Evolutionary conservation across 2,888 invertebrate species (phyloP).

Genomic region (Acleris literana): DNA sequence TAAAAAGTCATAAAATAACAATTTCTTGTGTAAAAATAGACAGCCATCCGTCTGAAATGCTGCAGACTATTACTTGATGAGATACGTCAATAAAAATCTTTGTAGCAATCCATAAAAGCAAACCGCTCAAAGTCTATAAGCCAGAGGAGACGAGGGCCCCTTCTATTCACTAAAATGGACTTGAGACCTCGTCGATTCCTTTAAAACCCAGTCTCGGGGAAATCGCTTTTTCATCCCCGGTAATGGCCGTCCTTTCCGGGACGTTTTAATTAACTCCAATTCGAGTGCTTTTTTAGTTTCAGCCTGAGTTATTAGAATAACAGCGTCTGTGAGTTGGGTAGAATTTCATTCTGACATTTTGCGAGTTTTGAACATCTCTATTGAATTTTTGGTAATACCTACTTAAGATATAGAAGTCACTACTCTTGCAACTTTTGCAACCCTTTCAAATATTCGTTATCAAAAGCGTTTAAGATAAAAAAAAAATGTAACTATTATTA

Average conservation of each 20-base stretch:
- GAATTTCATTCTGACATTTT: slow-evolving; percentile 24
- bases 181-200: slow-evolving; percentile 69
- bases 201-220: slow-evolving; percentile 72
- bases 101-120: slow-evolving; percentile 61
- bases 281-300: slow-evolving; percentile 69
- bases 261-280: slow-evolving; percentile 79
- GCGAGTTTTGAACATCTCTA: neutral
- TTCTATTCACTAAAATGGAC: slow-evolving; percentile 64
- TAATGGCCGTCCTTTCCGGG: slow-evolving; percentile 72
- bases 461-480: too few species aligned
- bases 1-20: slow-evolving; percentile 13
- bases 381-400: neutral
- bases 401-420: too few species aligned
- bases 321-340: slow-evolving; percentile 40
- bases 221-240: slow-evolving; percentile 81
- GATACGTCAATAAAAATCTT: slow-evolving; percentile 61
- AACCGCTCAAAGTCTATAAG: slow-evolving; percentile 66
- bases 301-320: slow-evolving; percentile 66
- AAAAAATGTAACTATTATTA: too few species aligned
- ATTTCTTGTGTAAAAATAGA: slow-evolving; percentile 15
- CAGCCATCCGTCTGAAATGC: slow-evolving; percentile 24
- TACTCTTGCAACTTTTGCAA: too few species aligned
- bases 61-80: slow-evolving; percentile 46
- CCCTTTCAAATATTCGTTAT: too few species aligned
- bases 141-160: slow-evolving; percentile 50